Base-by-base conservation (phyloP, 1,140 invertebrate genomes). In the Macrosteles quadrilineatus region DNA sequence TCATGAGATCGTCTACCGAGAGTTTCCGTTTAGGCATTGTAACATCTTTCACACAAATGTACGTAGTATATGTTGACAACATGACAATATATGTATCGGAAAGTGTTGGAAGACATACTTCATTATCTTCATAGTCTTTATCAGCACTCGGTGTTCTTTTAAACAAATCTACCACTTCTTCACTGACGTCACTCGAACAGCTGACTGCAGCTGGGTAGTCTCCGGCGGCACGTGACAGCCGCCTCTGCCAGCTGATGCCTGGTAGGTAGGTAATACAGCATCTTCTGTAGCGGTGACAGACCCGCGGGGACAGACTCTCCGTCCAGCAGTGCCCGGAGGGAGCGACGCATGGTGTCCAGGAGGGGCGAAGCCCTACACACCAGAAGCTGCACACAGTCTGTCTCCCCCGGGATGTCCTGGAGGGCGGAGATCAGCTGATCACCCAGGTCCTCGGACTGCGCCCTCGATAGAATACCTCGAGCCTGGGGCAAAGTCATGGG, bases 341-440 rank as follows among this genome's bases (percentile, higher is more conserved):
- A 85, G 31, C 84, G 83, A 78, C 94, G 91, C 83, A 91, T 90
- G 64, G 87, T 87, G 79, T 82, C 85, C 71, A 94, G 86, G 43
- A 93, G 85, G 1, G 91, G 91, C 1, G 87, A 85, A 50, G 86
- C 85, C 80, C 93, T 93, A 76, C 92, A 94, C 67, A 93, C 79
- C 12, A 94, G 77, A 17, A 92, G 79, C 78, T 88, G 86, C 1
- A 93, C 81, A 74, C 92, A 94, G 43, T 85, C 84, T 0, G 85
- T 87, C 72, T 87, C 85, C 65, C 86, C 84, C 1, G 82, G 82
- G 4, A 81, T 78, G 59, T 82, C 76, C 78, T 83, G 79, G 17
- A 89, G 79, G 12, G 83, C 74, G 1, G 86, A 82, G 57, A 92
- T 88, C 43, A 93, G 80, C 36, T 83, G 77, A 29, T 87, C 82